A percentile compares a stretch with the other conserved stretches of the same genome.
Conservation (phyloP, 2,888 invertebrate genomes). For the Papilio elwesi region DNA sequence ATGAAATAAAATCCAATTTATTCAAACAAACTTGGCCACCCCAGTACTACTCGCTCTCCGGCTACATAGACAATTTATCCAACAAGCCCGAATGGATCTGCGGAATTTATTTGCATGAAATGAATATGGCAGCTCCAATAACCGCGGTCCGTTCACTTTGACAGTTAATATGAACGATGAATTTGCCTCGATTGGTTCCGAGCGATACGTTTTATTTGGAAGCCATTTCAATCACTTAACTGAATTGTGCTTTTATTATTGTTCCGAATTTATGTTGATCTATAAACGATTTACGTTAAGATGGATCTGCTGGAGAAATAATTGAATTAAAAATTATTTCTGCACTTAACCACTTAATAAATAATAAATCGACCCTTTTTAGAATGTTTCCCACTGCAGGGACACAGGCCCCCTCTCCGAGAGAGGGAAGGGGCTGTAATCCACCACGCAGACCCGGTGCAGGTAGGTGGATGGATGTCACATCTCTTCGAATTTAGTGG, state of each 20-base stretch:
- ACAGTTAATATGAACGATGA: conserved; percentile 37
- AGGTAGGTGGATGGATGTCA: no score
- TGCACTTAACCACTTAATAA: no score
- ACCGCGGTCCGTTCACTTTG: conserved; percentile 31
- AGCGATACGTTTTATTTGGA: conserved; percentile 22
- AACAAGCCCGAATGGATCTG: conserved; percentile 17
- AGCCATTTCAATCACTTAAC: conserved; percentile 26
- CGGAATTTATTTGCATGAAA: conserved; percentile 42
- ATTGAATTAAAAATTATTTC: no score
- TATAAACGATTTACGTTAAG: neutral
- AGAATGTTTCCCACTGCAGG: no score
- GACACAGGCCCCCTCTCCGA: no score
- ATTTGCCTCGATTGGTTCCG: neutral
- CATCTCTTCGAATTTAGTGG: no score
- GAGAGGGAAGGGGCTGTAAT: no score
- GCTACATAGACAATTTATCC: conserved; percentile 17
- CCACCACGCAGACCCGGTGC: no score
- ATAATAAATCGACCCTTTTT: no score
- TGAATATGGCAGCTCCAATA: conserved; percentile 36
- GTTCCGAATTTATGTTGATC: neutral
- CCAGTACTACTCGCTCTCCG: conserved; percentile 8
- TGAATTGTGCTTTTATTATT: conserved; percentile 30
- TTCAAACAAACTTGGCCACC: neutral
- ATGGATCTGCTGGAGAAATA: neutral
- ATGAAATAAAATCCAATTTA: neutral